Evolutionary conservation across 2,888 invertebrate genomes (phyloP).

Genomic region (Parnassius smintheus): DNA sequence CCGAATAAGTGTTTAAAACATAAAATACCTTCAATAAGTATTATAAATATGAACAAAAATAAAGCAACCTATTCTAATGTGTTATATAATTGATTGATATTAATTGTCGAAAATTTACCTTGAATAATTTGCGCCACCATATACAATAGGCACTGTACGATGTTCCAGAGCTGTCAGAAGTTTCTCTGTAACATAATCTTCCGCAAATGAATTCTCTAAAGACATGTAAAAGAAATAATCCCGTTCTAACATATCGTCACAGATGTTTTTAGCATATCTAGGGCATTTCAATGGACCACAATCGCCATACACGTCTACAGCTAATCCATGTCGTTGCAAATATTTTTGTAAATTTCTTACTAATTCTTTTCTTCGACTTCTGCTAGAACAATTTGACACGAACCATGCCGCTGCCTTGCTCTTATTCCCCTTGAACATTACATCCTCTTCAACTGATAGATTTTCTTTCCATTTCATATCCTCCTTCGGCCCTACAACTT

Average conservation of each 20-base stretch:
- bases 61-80: conserved; percentile 82
- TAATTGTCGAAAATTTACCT: conserved; percentile 45
- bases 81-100: conserved; percentile 24
- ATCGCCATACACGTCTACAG: conserved; percentile 77
- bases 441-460: conserved; percentile 38
- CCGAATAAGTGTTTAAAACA: conserved; percentile 33
- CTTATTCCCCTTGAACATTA: conserved; percentile 49
- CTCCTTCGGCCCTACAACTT: conserved; percentile 56
- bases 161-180: too few species aligned
- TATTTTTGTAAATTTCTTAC: conserved; percentile 47
- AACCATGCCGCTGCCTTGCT: conserved; percentile 42
- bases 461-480: conserved; percentile 47
- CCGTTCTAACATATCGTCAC: too few species aligned
- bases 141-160: too few species aligned
- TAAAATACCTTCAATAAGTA: conserved; percentile 84
- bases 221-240: too few species aligned
- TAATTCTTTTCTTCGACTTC: conserved; percentile 48
- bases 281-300: conserved; percentile 64
- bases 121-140: not conserved
- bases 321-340: conserved; percentile 41
- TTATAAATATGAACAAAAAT: conserved; percentile 86
- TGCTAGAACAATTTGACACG: too few species aligned
- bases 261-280: too few species aligned
- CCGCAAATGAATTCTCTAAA: too few species aligned
- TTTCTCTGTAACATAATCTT: too few species aligned